Evolutionary conservation across 2,888 invertebrate species (phyloP).

Genomic region (Aleiodes leptofemur): DNA sequence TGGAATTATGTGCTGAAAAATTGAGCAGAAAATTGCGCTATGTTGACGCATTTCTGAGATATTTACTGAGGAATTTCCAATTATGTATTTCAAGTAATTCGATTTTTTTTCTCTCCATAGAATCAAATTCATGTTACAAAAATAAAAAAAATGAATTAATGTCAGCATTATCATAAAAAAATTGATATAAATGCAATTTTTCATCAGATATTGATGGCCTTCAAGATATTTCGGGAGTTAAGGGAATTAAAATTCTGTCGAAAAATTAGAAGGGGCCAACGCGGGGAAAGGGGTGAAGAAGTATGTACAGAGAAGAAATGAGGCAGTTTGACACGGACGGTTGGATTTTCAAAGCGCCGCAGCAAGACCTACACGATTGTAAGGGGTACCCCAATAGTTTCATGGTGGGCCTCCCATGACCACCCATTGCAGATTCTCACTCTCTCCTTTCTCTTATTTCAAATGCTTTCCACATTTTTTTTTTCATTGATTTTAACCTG

Average conservation of each 20-base stretch:
- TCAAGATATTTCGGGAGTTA: neutral
- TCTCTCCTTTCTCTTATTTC: constrained; percentile 10
- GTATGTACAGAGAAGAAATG: neutral
- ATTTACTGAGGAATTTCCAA: too few relatives aligned
- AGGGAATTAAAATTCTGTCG: neutral
- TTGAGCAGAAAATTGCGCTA: too few relatives aligned
- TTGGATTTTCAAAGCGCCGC: constrained; percentile 36
- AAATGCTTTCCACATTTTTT: constrained; percentile 3
- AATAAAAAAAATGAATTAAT: too few relatives aligned
- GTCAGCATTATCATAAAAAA: too few relatives aligned
- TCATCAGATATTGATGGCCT: too few relatives aligned
- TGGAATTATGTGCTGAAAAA: too few relatives aligned
- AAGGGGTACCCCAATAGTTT: constrained; percentile 8
- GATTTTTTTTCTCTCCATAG: too few relatives aligned
- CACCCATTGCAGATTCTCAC: constrained; percentile 17
- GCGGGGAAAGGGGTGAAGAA: neutral
- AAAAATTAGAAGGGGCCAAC: neutral
- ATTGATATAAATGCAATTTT: too few relatives aligned
- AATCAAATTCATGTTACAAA: too few relatives aligned
- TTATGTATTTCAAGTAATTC: too few relatives aligned
- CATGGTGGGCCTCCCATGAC: constrained; percentile 20
- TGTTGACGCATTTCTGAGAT: too few relatives aligned
- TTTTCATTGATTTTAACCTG: constrained; percentile 3
- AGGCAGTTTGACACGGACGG: constrained; percentile 25
- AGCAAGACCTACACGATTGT: neutral